Base-by-base conservation (phyloP, 2,113 vertebrate genomes). In the Marcusenius ussheri region DNA sequence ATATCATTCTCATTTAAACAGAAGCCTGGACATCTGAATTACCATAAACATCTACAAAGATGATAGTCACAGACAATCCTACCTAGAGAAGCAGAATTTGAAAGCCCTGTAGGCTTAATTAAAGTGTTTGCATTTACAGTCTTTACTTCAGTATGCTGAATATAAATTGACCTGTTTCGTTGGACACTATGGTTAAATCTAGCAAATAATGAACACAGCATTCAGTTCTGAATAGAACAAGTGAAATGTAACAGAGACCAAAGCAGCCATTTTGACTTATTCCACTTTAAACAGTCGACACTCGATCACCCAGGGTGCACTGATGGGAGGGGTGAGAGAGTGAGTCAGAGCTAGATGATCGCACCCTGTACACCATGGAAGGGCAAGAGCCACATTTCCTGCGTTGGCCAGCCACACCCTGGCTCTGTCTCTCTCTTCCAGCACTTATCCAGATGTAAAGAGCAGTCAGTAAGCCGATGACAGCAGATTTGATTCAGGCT, bases 391-490 rank as follows among this genome's bases (percentile, higher is more conserved):
- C 80, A 45, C 24, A 19, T 91, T 91, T 92, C 87, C 90, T 87
- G 74, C 87, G 10, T 91, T 74, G 15, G n/a, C 15, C 35, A 42
- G 74, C 74, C 35, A 42, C 74, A 80, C 89, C 77, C 53, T 83
- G 90, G 89, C 85, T 80, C 90, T n/a, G 58, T 51, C 58, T 84
- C 77, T 53, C 84, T 86, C 88, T 70, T 90, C 92, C 92, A 91
- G 92, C 94, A 94, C 93, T 95, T 94, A 95, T 95, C 94, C 96
- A 95, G 94, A 96, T 96, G 95, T 94, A 94, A 96, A 96, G 94
- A 96, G 95, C 95, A 96, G 95, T 96, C 95, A 94, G 92, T 96
- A 96, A 96, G 96, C 95, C 94, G 94, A 96, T 96, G 94, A 96
- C 93, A 95, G 94, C 94, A 95, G 95, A 95, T 96, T 96, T 96